These are phyloP conservation scores for Drosophila fulvimacula DNA, from an alignment of 2,888 invertebrate species.

Conservation along the genomic window DNA sequence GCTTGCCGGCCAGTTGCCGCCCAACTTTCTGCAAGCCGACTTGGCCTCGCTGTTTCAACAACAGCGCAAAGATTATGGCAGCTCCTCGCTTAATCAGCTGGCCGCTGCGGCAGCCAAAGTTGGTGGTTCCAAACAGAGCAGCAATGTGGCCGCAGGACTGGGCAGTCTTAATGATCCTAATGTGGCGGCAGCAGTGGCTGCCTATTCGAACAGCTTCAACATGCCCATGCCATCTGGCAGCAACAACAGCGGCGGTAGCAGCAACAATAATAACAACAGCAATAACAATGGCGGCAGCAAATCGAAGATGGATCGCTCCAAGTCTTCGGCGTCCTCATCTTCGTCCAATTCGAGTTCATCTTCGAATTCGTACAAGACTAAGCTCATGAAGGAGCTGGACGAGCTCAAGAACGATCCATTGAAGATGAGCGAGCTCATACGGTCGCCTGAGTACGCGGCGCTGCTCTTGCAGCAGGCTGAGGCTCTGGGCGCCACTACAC, in stretches of 20 bases:
- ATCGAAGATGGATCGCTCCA: constrained; percentile 80
- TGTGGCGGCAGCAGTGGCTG: constrained; percentile 81
- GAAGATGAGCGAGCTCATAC: constrained; percentile 84
- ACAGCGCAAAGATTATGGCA: constrained; percentile 83
- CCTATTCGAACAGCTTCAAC: constrained; percentile 81
- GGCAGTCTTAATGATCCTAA: constrained; percentile 75
- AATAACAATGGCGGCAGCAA: constrained; percentile 62
- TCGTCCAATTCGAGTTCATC: constrained; percentile 81
- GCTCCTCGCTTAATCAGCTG: constrained; percentile 82
- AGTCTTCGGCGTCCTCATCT: constrained; percentile 80
- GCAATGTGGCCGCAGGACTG: constrained; percentile 19
- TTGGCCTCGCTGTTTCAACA: constrained; percentile 82
- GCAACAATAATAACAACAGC: constrained; percentile 34
- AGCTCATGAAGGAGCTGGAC: constrained; percentile 84
- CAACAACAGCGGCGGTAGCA: constrained; percentile 30
- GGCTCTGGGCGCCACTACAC: constrained; percentile 83
- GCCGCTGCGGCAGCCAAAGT: constrained; percentile 84
- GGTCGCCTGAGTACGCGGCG: constrained; percentile 85
- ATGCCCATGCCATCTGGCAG: constrained; percentile 68
- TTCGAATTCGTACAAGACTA: constrained; percentile 84
- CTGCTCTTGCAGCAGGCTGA: constrained; percentile 84
- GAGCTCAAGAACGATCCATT: constrained; percentile 84
- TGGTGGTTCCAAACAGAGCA: constrained; percentile 73
- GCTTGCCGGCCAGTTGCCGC: constrained; percentile 83
- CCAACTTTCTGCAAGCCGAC: constrained; percentile 83